Percentiles rank a stretch among this genome's conserved stretches.
Evolutionary conservation across 1,140 invertebrate genomes (phyloP).

Genomic region (Odontomachus brunneus): DNA sequence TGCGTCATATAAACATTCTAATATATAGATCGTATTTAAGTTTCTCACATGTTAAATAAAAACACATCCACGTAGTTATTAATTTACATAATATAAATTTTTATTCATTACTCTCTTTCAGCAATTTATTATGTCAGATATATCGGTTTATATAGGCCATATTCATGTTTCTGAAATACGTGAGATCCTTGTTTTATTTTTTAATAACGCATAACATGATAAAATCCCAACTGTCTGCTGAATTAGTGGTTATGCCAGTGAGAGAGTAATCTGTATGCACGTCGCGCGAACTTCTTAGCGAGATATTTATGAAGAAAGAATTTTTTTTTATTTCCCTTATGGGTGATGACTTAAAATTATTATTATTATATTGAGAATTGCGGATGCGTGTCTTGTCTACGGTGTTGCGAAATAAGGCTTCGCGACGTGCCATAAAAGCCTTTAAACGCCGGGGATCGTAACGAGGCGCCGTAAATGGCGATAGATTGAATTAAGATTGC

Average conservation of each 20-base stretch:
- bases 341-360: conserved; percentile 77
- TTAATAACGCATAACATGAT: neutral
- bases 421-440: conserved; percentile 56
- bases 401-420: conserved; percentile 57
- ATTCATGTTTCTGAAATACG: neutral
- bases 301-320: conserved; percentile 76
- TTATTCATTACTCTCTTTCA: neutral
- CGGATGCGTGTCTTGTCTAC: conserved; percentile 52
- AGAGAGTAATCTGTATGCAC: conserved; percentile 53
- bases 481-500: conserved; percentile 86
- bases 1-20: neutral
- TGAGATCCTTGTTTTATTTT: neutral
- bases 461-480: conserved; percentile 82
- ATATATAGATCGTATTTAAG: no score
- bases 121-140: neutral
- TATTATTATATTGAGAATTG: conserved; percentile 71
- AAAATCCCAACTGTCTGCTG: conserved; percentile 8
- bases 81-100: conserved; percentile 21
- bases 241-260: conserved; percentile 33
- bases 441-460: conserved; percentile 76
- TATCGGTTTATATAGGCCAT: neutral
- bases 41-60: neutral
- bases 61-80: neutral
- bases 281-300: conserved; percentile 76
- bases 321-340: conserved; percentile 72